Conservation (phyloP, 2,888 invertebrate genomes). For the Drosophila gaucha region DNA sequence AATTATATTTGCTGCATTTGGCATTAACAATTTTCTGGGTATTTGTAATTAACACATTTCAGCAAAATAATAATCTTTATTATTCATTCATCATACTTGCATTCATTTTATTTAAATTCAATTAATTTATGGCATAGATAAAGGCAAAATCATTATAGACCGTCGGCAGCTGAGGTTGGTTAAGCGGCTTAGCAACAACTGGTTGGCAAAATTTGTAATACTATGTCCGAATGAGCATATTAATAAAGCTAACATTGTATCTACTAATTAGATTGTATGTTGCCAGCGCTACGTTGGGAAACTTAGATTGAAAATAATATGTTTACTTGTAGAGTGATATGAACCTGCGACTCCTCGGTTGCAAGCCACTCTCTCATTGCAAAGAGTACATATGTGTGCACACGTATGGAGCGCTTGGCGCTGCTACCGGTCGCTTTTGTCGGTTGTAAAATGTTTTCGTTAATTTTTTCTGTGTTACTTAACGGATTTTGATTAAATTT, state of each 20-base stretch:
- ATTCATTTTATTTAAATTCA: slow-evolving; percentile 35
- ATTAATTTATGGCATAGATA: slow-evolving; percentile 30
- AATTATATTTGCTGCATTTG: slow-evolving; percentile 41
- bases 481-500: too few species aligned
- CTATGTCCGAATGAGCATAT: neutral
- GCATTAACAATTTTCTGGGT: slow-evolving; percentile 30
- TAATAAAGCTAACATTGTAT: slow-evolving; percentile 1
- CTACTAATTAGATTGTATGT: slow-evolving; percentile 3
- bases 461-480: too few species aligned
- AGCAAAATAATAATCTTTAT: slow-evolving; percentile 40
- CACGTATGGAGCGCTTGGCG: too few species aligned
- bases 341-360: too few species aligned
- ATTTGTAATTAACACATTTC: slow-evolving; percentile 34
- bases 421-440: too few species aligned
- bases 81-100: slow-evolving; percentile 40
- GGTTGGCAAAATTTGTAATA: neutral
- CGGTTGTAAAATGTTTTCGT: too few species aligned
- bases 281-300: neutral
- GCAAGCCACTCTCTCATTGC: too few species aligned
- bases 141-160: neutral
- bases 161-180: neutral
- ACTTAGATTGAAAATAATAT: neutral
- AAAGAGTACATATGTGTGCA: too few species aligned
- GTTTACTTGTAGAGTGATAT: too few species aligned
- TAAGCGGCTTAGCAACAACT: slow-evolving; percentile 9